phyloP scores from a whole-genome alignment of 2,113 vertebrate genomes.

The Ursus arctos region DNA sequence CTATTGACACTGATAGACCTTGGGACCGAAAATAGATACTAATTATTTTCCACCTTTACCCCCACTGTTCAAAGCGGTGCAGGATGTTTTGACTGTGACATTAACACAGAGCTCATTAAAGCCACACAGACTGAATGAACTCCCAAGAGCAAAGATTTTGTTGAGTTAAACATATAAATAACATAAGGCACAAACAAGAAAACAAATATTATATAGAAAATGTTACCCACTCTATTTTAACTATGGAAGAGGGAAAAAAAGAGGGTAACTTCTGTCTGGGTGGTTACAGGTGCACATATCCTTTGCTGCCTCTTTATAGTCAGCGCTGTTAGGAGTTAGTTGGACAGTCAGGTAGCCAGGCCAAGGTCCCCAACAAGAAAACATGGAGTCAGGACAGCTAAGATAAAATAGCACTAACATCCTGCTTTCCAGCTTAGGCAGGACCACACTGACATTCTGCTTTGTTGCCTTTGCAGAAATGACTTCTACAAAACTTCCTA shows the following conservation, averaged over 20 bases:
- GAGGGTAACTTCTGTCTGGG: accelerated
- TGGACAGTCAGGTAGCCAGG: background rate
- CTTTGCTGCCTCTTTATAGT: background rate
- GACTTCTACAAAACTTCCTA: background rate
- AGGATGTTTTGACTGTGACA: background rate
- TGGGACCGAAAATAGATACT: slow-evolving; percentile 50
- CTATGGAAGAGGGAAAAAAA: background rate
- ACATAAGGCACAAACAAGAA: background rate
- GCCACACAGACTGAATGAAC: background rate
- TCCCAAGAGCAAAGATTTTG: background rate
- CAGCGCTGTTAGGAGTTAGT: background rate
- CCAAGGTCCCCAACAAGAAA: background rate
- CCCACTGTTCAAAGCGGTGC: slow-evolving; percentile 35
- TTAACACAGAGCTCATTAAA: slow-evolving; percentile 56
- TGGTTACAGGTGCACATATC: too few species aligned
- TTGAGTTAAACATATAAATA: background rate
- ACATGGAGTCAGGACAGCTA: background rate
- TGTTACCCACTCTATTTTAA: background rate
- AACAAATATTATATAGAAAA: background rate
- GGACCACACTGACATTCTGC: background rate
- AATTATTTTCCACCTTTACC: slow-evolving; percentile 70
- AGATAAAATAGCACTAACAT: background rate
- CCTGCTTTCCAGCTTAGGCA: background rate
- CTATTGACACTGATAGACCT: slow-evolving; percentile 41
- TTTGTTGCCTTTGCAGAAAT: background rate